These are phyloP conservation scores for Artemia franciscana DNA, from an alignment of 1,140 invertebrate genomes.

Conservation along the genomic window DNA sequence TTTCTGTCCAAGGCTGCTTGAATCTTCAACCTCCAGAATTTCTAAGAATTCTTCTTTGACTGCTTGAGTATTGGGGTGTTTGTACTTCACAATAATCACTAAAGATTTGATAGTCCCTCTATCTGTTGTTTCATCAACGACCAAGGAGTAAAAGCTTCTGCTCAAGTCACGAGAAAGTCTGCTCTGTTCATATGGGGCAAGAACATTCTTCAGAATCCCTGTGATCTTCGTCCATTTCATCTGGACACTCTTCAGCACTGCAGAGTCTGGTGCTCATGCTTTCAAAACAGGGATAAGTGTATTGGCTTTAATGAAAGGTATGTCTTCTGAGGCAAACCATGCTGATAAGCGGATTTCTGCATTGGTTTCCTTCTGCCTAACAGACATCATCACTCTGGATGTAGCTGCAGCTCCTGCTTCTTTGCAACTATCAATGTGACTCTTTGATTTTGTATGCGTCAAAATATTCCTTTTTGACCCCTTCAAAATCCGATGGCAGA, in stretches of 20 bases:
- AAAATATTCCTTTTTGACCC: neutral
- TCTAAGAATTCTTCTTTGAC: too few species aligned
- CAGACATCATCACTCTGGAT: neutral
- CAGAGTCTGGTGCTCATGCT: neutral
- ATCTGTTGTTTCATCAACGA: neutral
- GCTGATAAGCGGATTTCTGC: neutral
- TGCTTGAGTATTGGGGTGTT: too few species aligned
- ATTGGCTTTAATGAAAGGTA: neutral
- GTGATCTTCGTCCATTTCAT: neutral
- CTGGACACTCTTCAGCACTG: neutral
- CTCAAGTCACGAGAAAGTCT: neutral
- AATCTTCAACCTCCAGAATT: too few species aligned
- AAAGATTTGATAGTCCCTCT: neutral
- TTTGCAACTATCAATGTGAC: neutral
- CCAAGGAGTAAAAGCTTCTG: neutral
- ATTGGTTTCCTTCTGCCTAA: neutral
- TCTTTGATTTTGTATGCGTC: neutral
- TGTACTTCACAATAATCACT: too few species aligned
- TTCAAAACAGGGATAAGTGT: neutral
- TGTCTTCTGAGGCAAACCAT: neutral
- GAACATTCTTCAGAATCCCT: neutral
- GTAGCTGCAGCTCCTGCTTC: neutral
- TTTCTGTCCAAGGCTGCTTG: too few species aligned
- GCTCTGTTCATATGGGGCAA: neutral
- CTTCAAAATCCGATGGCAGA: neutral